phyloP scores from a whole-genome alignment of 35 echinoderm and acorn worm species.

The Ptychodera flava region DNA sequence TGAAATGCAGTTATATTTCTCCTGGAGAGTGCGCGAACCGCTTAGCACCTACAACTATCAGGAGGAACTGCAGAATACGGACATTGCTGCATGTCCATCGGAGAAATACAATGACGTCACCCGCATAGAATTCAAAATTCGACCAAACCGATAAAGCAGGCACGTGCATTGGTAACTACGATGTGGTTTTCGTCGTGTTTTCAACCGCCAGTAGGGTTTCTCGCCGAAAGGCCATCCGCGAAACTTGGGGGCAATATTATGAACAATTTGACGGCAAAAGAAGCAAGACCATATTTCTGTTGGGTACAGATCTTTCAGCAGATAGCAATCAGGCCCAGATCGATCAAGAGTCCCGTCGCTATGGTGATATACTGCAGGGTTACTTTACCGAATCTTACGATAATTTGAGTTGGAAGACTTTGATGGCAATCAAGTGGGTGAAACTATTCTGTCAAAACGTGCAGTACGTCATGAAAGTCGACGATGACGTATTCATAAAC shows the following conservation, averaged over 20 bases:
- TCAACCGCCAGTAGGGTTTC: neutral
- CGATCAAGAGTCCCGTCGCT: neutral
- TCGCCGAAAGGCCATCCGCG: neutral
- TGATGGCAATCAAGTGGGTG: constrained; percentile 67
- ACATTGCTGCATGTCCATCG: neutral
- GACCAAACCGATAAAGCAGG: neutral
- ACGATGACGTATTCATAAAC: constrained; percentile 35
- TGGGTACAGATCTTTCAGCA: neutral
- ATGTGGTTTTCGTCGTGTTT: neutral
- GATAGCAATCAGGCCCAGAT: neutral
- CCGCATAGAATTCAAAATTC: neutral
- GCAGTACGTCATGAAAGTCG: constrained; percentile 56
- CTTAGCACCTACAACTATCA: neutral
- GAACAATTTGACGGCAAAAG: neutral
- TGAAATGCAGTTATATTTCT: neutral
- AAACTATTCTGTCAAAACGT: constrained; percentile 41
- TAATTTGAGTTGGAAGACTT: constrained; percentile 51
- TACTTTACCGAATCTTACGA: constrained; percentile 48
- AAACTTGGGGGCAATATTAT: neutral
- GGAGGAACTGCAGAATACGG: neutral
- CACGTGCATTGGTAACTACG: neutral
- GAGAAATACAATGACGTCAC: neutral
- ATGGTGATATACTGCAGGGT: constrained; percentile 58
- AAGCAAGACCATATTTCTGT: neutral
- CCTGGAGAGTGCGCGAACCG: neutral